Percentiles rank a stretch among this genome's conserved stretches.
phyloP scores from a whole-genome alignment of 2,113 vertebrate species.

The Calyptomena viridis region DNA sequence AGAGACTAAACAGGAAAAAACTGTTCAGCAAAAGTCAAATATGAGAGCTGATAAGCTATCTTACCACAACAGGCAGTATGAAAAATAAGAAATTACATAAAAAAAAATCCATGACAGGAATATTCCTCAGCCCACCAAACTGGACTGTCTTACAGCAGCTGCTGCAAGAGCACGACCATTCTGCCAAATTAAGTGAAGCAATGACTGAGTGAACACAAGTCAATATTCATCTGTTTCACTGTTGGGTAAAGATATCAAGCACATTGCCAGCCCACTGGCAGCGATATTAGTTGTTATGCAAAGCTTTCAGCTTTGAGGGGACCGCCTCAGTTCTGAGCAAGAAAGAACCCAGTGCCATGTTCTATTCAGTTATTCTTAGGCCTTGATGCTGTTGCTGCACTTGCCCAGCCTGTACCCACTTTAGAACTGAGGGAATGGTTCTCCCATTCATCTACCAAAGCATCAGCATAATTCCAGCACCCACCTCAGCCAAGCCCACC shows the following conservation, averaged over 20 bases:
- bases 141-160: neutral
- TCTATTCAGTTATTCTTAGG: neutral
- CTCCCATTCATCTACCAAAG: constrained; percentile 17
- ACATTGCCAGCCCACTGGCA: neutral
- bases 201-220: neutral
- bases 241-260: neutral
- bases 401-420: neutral
- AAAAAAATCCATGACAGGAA: neutral
- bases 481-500: neutral
- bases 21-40: neutral
- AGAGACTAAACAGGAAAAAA: constrained; percentile 48
- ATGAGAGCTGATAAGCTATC: neutral
- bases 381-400: neutral
- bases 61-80: neutral
- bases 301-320: constrained; percentile 26
- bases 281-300: neutral
- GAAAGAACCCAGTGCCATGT: neutral
- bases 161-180: neutral
- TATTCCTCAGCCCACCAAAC: neutral
- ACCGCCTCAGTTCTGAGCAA: neutral
- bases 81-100: neutral
- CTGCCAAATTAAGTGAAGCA: neutral
- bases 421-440: constrained; percentile 13
- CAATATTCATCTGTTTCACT: neutral
- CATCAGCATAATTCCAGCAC: neutral